Evolutionary conservation across 2,113 vertebrate species (phyloP).

Genomic region (Aspidoscelis tigris): DNA sequence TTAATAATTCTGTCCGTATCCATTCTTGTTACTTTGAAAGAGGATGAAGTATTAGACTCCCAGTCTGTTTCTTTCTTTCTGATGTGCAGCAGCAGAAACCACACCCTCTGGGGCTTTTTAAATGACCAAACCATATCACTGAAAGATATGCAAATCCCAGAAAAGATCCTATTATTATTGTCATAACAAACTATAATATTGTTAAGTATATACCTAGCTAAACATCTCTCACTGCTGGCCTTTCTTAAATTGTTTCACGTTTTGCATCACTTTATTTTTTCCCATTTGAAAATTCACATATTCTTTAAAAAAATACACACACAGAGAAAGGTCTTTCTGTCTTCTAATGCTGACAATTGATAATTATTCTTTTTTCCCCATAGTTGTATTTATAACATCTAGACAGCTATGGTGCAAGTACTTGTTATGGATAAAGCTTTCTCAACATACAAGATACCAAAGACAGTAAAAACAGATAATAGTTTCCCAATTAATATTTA

Average conservation of each 20-base stretch:
- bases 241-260: no score
- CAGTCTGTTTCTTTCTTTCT: not conserved
- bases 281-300: no score
- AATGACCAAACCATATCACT: not conserved
- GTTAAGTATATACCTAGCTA: not conserved
- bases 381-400: no score
- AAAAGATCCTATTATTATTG: not conserved
- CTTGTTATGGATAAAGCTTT: no score
- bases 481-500: no score
- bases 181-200: not conserved
- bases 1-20: not conserved
- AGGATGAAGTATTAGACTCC: not conserved
- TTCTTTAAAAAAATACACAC: not conserved
- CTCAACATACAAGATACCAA: no score
- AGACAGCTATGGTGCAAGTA: no score
- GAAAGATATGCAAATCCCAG: slow-evolving; percentile 4
- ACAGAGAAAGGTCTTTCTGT: no score
- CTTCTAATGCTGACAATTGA: no score
- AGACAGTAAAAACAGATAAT: no score
- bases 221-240: not conserved
- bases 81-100: not conserved
- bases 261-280: no score
- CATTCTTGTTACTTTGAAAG: not conserved
- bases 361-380: no score
- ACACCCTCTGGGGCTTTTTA: not conserved